Percentiles rank a stretch among this genome's conserved stretches.
Conservation (phyloP, 2,797 vertebrate species). For the Sternotherus odoratus region DNA sequence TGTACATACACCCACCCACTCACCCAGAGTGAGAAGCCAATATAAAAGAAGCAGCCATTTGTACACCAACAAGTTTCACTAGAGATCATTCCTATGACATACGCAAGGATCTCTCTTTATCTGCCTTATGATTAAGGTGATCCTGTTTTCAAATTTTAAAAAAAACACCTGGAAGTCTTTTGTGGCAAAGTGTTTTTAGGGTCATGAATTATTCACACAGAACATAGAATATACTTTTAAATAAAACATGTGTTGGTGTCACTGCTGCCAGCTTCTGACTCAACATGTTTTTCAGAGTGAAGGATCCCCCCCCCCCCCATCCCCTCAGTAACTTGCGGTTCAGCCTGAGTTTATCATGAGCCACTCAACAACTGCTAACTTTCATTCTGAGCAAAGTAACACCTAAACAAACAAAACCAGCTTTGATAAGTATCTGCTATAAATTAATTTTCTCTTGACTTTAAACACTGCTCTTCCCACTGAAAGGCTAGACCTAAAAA, state of each 20-base stretch:
- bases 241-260: neutral
- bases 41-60: neutral
- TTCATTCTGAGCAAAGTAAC: neutral
- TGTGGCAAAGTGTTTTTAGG: neutral
- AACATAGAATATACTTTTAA: neutral
- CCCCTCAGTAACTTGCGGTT: accelerated
- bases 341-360: neutral
- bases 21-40: neutral
- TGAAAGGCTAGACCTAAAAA: neutral
- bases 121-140: neutral
- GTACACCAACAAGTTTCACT: neutral
- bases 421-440: neutral
- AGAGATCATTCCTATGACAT: neutral
- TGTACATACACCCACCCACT: neutral
- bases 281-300: accelerated
- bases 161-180: neutral
- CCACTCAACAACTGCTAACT: neutral
- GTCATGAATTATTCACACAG: neutral
- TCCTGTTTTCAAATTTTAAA: neutral
- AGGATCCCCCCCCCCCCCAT: neutral
- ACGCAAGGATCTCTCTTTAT: neutral
- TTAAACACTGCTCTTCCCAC: neutral
- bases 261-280: neutral
- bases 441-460: neutral
- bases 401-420: neutral